Percentiles rank a stretch among this genome's conserved stretches.
These are phyloP conservation scores for Netelia inedita DNA, from an alignment of 2,888 invertebrate genomes.

Conservation along the genomic window DNA sequence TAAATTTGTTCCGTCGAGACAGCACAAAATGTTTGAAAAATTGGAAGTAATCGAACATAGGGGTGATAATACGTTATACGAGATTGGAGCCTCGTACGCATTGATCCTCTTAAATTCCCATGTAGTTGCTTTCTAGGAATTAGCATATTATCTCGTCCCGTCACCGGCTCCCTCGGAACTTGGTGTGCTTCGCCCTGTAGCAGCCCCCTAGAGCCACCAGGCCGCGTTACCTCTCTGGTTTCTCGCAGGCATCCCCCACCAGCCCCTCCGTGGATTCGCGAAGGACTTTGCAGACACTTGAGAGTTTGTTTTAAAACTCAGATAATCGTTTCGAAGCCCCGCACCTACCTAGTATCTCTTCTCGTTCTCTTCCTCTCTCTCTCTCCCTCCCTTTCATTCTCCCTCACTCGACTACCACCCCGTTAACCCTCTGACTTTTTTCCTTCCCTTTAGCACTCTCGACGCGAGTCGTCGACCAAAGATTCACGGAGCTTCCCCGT, in stretches of 20 bases:
- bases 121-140: conserved; percentile 80
- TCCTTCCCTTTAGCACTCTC: conserved; percentile 23
- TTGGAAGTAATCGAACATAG: background rate
- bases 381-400: conserved; percentile 10
- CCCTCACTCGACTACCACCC: conserved; percentile 46
- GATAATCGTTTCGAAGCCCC: conserved; percentile 83
- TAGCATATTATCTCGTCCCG: conserved; percentile 82
- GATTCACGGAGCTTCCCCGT: conserved; percentile 49
- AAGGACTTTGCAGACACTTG: conserved; percentile 84
- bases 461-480: conserved; percentile 48
- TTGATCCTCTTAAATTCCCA: conserved; percentile 83
- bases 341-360: conserved; percentile 66
- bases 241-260: conserved; percentile 57
- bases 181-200: conserved; percentile 1
- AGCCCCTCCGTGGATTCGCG: conserved; percentile 76
- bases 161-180: conserved; percentile 64
- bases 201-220: background rate
- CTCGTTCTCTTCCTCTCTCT: conserved; percentile 30
- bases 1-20: too few species aligned
- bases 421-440: conserved; percentile 63
- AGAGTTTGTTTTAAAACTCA: conserved; percentile 84
- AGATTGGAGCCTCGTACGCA: conserved; percentile 70
- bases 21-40: background rate
- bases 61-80: conserved; percentile 43
- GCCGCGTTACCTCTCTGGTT: conserved; percentile 30